Conservation (phyloP, 2,888 invertebrate species). For the Drosophila emarginata region DNA sequence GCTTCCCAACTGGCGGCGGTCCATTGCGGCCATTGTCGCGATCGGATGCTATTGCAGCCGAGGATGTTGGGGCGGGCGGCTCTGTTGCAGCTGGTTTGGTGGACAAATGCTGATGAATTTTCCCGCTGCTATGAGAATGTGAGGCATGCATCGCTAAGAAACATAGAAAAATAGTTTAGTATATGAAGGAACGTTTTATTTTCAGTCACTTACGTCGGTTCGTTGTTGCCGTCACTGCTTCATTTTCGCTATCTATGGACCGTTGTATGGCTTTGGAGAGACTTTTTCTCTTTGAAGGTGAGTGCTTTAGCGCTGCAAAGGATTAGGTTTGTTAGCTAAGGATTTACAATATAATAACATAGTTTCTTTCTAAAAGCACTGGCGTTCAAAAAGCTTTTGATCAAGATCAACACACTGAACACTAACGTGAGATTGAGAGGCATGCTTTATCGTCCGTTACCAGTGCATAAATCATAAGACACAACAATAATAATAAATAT, state of each 20-base stretch:
- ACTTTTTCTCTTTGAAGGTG: constrained; percentile 97
- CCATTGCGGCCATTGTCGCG: constrained; percentile 57
- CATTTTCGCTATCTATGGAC: constrained; percentile 88
- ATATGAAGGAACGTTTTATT: neutral
- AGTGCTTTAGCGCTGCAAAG: constrained; percentile 94
- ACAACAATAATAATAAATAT: constrained; percentile 20
- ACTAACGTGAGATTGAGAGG: constrained; percentile 67
- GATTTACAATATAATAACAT: neutral
- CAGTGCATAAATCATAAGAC: constrained; percentile 27
- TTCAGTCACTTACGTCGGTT: constrained; percentile 81
- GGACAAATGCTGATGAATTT: constrained; percentile 57
- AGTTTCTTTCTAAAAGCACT: neutral
- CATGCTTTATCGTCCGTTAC: constrained; percentile 68
- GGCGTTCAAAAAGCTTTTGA: constrained; percentile 9
- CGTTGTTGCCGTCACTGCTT: constrained; percentile 84
- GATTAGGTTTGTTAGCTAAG: constrained; percentile 24
- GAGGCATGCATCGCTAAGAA: constrained; percentile 57
- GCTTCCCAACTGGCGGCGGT: constrained; percentile 72
- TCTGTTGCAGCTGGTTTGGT: constrained; percentile 55
- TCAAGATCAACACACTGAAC: constrained; percentile 30
- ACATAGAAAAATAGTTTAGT: neutral
- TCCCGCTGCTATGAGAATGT: constrained; percentile 68
- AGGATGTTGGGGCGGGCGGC: constrained; percentile 44
- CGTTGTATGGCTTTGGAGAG: constrained; percentile 89
- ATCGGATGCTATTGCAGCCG: constrained; percentile 66